phyloP scores from a whole-genome alignment of 2,888 invertebrate species.

The Spilarctia lutea region DNA sequence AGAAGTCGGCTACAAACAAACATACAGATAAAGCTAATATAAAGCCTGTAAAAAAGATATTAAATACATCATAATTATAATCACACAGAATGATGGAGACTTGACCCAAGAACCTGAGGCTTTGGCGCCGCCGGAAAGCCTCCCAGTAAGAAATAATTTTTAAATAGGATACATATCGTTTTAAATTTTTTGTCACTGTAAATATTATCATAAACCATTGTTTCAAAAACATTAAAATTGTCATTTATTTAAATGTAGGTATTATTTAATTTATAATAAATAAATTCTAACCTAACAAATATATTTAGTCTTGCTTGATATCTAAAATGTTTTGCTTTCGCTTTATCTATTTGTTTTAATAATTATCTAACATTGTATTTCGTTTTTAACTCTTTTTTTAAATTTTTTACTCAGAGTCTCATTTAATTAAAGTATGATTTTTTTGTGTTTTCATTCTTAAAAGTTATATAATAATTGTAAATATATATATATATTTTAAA shows the following conservation, averaged over 20 bases:
- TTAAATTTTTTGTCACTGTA: slow-evolving; percentile 1
- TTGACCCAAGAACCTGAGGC: slow-evolving; percentile 61
- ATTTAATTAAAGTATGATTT: background rate
- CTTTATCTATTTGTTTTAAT: slow-evolving; percentile 26
- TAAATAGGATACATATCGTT: slow-evolving; percentile 37
- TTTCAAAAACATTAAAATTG: background rate
- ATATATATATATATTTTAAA: background rate
- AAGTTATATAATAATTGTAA: background rate
- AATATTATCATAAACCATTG: slow-evolving; percentile 4
- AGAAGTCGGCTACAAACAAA: too few relatives aligned
- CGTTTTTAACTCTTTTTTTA: background rate
- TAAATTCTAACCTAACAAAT: too few relatives aligned
- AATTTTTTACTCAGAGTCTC: background rate
- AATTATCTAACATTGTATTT: background rate
- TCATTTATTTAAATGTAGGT: slow-evolving; percentile 3
- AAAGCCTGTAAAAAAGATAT: slow-evolving; percentile 6
- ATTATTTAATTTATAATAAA: background rate
- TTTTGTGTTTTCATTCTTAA: background rate
- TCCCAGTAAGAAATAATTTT: slow-evolving; percentile 64
- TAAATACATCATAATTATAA: slow-evolving; percentile 25
- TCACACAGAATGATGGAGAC: slow-evolving; percentile 76
- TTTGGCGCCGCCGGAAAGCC: slow-evolving; percentile 58
- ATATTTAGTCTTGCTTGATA: background rate
- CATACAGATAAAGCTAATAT: too few relatives aligned
- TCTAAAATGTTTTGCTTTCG: slow-evolving; percentile 32